These are phyloP conservation scores for Galerucella calmariensis DNA, from an alignment of 2,888 invertebrate genomes.

Conservation along the genomic window DNA sequence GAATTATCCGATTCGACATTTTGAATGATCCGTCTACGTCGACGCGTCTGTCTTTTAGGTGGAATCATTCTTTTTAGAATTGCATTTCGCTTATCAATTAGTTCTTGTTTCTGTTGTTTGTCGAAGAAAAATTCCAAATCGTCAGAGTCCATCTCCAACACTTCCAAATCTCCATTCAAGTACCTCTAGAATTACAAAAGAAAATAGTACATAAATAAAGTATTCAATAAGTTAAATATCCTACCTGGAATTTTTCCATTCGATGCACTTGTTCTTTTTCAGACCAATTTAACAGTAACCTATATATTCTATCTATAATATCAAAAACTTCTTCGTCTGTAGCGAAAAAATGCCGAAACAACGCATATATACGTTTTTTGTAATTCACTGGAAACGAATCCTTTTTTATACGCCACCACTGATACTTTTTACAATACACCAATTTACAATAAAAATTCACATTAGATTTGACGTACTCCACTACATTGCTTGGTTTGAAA, in stretches of 20 bases:
- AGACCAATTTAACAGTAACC: slow-evolving; percentile 30
- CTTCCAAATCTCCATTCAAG: slow-evolving; percentile 32
- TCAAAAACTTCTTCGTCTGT: slow-evolving; percentile 22
- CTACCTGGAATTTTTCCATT: slow-evolving; percentile 33
- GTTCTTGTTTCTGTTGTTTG: slow-evolving; percentile 24
- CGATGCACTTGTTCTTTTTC: slow-evolving; percentile 27
- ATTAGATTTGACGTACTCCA: slow-evolving; percentile 26
- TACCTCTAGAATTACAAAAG: slow-evolving; percentile 30
- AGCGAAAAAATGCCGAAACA: slow-evolving; percentile 27
- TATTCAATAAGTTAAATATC: slow-evolving; percentile 6
- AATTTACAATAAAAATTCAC: slow-evolving; percentile 35
- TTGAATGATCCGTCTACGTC: neutral
- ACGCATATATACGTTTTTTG: slow-evolving; percentile 30
- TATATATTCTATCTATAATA: slow-evolving; percentile 25
- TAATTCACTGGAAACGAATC: slow-evolving; percentile 41
- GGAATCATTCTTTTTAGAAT: slow-evolving; percentile 37
- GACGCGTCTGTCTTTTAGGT: slow-evolving; percentile 14
- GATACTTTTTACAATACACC: slow-evolving; percentile 30
- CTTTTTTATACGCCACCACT: slow-evolving; percentile 35
- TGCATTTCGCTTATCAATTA: slow-evolving; percentile 23
- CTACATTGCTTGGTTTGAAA: slow-evolving; percentile 29
- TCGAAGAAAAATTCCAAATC: slow-evolving; percentile 38
- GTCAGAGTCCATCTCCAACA: slow-evolving; percentile 36
- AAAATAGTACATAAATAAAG: neutral
- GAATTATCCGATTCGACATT: neutral